phyloP scores from a whole-genome alignment of 2,888 invertebrate species.

The Dorcus hopei region DNA sequence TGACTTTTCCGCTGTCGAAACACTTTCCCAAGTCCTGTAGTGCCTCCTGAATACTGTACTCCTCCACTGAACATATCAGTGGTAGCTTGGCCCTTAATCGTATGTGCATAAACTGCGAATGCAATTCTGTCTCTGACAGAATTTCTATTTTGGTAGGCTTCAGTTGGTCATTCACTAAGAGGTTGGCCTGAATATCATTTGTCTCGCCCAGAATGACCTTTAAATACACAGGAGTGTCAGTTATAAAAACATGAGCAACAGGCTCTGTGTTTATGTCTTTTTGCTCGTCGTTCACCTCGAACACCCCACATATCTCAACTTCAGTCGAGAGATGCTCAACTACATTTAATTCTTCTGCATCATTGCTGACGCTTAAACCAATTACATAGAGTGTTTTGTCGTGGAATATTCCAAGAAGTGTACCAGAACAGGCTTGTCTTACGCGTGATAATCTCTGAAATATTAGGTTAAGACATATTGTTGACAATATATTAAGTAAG shows the following conservation, averaged over 20 bases:
- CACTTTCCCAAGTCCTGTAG: constrained; percentile 64
- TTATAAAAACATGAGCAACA: constrained; percentile 68
- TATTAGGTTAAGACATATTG: constrained; percentile 15
- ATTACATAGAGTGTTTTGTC: constrained; percentile 68
- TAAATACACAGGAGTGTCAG: constrained; percentile 64
- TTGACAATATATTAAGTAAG: constrained; percentile 4
- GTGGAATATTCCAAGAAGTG: constrained; percentile 72
- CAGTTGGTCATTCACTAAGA: constrained; percentile 69
- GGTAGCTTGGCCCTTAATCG: constrained; percentile 65
- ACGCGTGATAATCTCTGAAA: constrained; percentile 65
- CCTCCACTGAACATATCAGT: constrained; percentile 60
- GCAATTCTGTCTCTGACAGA: constrained; percentile 60
- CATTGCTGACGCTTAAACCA: constrained; percentile 63
- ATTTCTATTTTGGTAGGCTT: constrained; percentile 64
- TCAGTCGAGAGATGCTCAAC: constrained; percentile 71
- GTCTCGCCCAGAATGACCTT: constrained; percentile 9
- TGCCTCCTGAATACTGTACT: constrained; percentile 58
- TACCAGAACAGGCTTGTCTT: constrained; percentile 63
- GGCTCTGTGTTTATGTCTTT: constrained; percentile 53
- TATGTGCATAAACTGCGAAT: constrained; percentile 68
- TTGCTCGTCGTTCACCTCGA: constrained; percentile 62
- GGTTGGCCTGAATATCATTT: constrained; percentile 57
- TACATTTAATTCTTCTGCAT: constrained; percentile 57
- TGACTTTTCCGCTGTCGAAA: constrained; percentile 70
- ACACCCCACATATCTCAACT: constrained; percentile 72